phyloP scores from a whole-genome alignment of 2,113 vertebrate genomes.

The Scomber japonicus region DNA sequence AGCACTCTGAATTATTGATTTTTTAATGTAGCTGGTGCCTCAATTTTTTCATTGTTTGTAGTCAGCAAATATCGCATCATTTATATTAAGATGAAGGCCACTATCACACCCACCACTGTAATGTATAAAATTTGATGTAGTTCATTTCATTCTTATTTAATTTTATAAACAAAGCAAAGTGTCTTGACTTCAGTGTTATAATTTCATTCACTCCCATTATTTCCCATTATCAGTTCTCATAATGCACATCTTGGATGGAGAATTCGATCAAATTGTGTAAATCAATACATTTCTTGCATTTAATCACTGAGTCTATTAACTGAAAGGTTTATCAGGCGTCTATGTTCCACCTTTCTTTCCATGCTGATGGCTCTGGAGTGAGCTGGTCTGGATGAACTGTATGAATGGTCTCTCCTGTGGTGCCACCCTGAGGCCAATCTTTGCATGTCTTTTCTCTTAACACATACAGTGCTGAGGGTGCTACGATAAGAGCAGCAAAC shows the following conservation, averaged over 20 bases:
- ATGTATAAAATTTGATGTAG: constrained; percentile 3
- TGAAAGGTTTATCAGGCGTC: background rate
- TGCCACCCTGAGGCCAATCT: constrained; percentile 35
- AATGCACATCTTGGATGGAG: constrained; percentile 33
- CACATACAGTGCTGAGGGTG: background rate
- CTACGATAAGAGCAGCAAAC: background rate
- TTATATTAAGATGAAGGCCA: constrained; percentile 17
- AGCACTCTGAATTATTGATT: constrained; percentile 28
- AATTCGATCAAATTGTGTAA: constrained; percentile 42
- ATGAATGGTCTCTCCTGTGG: constrained; percentile 5
- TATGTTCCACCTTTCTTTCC: background rate
- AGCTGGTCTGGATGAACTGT: too few relatives aligned
- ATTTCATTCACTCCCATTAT: constrained; percentile 17
- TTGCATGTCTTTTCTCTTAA: background rate
- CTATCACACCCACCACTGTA: background rate
- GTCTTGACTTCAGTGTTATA: background rate
- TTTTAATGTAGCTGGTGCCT: constrained; percentile 12
- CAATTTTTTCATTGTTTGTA: background rate
- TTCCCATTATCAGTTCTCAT: constrained; percentile 33
- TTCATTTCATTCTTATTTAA: background rate
- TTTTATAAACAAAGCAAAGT: constrained; percentile 6
- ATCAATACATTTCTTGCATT: constrained; percentile 34
- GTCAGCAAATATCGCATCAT: constrained; percentile 13
- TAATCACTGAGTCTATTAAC: constrained; percentile 9
- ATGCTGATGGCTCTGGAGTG: too few relatives aligned